phyloP scores from a whole-genome alignment of 1,140 invertebrate species.

The Nymphalis io region DNA sequence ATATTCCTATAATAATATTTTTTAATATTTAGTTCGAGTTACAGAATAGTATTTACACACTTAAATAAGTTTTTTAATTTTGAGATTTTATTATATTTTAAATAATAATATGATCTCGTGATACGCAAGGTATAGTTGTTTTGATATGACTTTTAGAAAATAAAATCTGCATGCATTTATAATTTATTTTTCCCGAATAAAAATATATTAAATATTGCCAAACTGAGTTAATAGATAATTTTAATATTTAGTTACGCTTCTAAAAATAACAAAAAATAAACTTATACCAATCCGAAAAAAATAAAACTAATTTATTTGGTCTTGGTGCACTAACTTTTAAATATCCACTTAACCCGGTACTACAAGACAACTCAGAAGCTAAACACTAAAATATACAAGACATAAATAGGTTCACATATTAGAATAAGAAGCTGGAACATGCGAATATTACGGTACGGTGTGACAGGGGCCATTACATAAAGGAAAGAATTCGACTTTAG shows the following conservation, averaged over 20 bases:
- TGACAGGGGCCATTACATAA: conserved; percentile 15
- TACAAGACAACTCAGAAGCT: conserved; percentile 1
- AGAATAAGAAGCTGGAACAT: conserved; percentile 11
- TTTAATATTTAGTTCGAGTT: no score
- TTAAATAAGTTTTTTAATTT: no score
- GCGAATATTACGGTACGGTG: conserved; percentile 14
- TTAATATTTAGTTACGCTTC: no score
- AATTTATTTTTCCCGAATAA: neutral
- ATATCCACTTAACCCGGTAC: conserved; percentile 9
- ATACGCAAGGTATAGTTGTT: no score
- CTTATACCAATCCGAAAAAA: no score
- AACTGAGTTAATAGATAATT: no score
- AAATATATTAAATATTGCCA: neutral
- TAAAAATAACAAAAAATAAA: no score
- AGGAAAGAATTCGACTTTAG: conserved; percentile 16
- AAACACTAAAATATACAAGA: conserved; percentile 12
- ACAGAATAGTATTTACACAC: no score
- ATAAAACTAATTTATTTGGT: neutral
- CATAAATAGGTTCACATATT: conserved; percentile 10
- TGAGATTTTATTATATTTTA: no score
- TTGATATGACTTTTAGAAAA: no score
- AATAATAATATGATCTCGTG: no score
- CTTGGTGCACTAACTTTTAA: conserved; percentile 3
- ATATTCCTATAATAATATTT: no score
- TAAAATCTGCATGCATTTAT: neutral